phyloP scores from a whole-genome alignment of 1,140 invertebrate genomes.

The Littorina saxatilis region DNA sequence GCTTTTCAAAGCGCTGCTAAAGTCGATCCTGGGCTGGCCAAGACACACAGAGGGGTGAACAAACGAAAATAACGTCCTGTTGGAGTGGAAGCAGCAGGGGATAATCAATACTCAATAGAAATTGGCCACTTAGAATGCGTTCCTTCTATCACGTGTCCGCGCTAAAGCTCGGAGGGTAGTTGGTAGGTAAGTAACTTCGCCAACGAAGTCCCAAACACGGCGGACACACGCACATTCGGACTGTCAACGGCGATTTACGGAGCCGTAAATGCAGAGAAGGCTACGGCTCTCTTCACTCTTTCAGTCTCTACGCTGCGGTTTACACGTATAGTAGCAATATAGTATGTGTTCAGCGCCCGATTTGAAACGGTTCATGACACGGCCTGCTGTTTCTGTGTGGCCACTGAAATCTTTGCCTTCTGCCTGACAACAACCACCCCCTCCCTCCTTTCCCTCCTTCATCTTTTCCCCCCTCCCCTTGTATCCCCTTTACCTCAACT shows the following conservation, averaged over 20 bases:
- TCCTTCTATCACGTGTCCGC: conserved; percentile 22
- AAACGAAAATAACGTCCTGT: too few relatives aligned
- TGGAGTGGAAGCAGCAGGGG: background rate
- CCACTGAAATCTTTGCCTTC: background rate
- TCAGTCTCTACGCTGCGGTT: too few relatives aligned
- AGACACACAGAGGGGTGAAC: too few relatives aligned
- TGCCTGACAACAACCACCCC: conserved; percentile 26
- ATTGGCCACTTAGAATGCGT: conserved; percentile 31
- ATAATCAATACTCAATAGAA: conserved; percentile 39
- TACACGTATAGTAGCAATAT: too few relatives aligned
- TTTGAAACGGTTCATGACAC: background rate
- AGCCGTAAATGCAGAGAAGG: conserved; percentile 21
- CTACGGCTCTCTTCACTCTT: background rate
- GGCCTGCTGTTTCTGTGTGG: background rate
- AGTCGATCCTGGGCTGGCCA: too few relatives aligned
- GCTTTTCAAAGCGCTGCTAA: background rate
- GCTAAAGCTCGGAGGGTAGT: background rate
- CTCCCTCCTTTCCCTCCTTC: background rate
- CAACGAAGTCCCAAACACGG: background rate
- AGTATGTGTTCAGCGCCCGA: background rate
- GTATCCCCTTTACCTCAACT: background rate
- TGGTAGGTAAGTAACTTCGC: conserved; percentile 15
- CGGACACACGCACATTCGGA: background rate
- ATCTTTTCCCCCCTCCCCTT: background rate
- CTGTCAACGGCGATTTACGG: conserved; percentile 27